Conservation (phyloP, 2,888 invertebrate genomes). For the Cantharis rustica region DNA sequence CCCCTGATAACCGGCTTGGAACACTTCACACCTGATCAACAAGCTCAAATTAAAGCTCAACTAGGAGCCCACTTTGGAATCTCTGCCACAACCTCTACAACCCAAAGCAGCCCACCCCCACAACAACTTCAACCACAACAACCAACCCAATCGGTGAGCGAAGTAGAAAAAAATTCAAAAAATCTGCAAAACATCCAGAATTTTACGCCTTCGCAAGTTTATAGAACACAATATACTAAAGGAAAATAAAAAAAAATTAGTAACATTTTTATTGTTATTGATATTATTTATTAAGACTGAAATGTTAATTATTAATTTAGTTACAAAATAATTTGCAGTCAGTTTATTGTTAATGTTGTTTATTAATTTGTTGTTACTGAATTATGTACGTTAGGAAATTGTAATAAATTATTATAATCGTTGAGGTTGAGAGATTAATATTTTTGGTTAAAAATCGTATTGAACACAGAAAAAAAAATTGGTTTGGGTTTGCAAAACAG, state of each 20-base stretch:
- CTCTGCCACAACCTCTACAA: not conserved
- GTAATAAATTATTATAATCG: not conserved
- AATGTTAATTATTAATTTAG: not conserved
- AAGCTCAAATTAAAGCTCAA: slow-evolving; percentile 53
- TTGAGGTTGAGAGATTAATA: not conserved
- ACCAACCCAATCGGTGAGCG: slow-evolving; percentile 9
- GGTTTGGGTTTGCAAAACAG: too few species aligned
- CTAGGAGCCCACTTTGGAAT: slow-evolving; percentile 47
- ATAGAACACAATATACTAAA: slow-evolving; percentile 39
- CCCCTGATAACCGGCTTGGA: slow-evolving; percentile 55
- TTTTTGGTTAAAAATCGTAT: too few species aligned
- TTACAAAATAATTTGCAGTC: not conserved
- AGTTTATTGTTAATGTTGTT: not conserved
- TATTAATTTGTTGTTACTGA: not conserved
- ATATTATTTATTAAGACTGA: slow-evolving; percentile 4
- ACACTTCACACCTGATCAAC: slow-evolving; percentile 53
- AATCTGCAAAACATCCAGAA: slow-evolving; percentile 6
- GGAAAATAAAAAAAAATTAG: not conserved
- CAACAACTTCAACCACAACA: slow-evolving; percentile 5
- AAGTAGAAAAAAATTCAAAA: slow-evolving; percentile 18
- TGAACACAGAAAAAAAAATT: too few species aligned
- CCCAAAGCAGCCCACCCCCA: slow-evolving; percentile 1
- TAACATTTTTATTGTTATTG: not conserved
- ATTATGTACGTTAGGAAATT: not conserved
- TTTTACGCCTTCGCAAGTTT: slow-evolving; percentile 20